phyloP scores from a whole-genome alignment of 1,140 invertebrate species.

The Laodelphax striatellus region DNA sequence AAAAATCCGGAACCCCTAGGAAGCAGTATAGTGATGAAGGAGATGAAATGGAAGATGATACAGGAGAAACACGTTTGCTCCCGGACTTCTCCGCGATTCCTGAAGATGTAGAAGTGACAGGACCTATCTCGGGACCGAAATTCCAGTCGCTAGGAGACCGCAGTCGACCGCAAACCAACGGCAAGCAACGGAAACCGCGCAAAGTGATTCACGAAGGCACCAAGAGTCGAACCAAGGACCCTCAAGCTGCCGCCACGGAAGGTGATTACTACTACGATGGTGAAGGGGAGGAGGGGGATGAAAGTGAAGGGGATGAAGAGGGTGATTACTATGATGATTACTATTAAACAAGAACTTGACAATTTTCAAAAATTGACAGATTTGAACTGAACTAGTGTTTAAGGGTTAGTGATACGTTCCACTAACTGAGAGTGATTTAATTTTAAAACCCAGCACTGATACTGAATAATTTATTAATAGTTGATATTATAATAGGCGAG shows the following conservation, averaged over 20 bases:
- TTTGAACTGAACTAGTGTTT: too few relatives aligned
- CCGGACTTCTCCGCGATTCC: neutral
- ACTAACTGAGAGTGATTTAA: too few relatives aligned
- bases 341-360: neutral
- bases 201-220: neutral
- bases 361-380: too few relatives aligned
- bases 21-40: constrained; percentile 6
- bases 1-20: constrained; percentile 4
- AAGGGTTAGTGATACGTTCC: too few relatives aligned
- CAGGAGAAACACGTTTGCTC: neutral
- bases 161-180: neutral
- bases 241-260: constrained; percentile 5
- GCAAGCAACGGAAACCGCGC: neutral
- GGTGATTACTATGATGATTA: constrained; percentile 5
- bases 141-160: neutral
- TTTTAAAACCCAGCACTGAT: too few relatives aligned
- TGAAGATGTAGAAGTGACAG: neutral
- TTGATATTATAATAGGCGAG: too few relatives aligned
- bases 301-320: neutral
- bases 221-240: neutral
- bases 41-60: neutral
- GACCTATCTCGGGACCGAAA: neutral
- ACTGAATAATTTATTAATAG: too few relatives aligned
- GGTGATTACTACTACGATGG: constrained; percentile 8
- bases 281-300: neutral